Evolutionary conservation across 2,797 vertebrate genomes (phyloP), one percentile per base, ranked within the genome.

Genomic region (Morelia viridis): DNA sequence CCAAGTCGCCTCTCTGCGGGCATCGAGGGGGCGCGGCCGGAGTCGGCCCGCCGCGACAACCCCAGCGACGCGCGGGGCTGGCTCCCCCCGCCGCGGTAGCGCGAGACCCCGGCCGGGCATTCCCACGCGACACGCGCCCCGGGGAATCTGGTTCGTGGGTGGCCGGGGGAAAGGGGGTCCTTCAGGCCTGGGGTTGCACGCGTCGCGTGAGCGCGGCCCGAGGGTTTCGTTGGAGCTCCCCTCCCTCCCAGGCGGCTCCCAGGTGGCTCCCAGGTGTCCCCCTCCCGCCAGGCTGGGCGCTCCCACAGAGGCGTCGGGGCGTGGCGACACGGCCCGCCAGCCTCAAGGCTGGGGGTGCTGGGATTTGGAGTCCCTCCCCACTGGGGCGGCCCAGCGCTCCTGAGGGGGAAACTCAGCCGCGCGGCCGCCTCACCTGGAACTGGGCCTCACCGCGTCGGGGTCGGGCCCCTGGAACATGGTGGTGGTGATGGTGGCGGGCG

Each of bases 401-500:
- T 26, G 31, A 4, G 89, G n/a, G 50, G 22, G n/a, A 60, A 26
- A 28, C 17, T 56, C 65, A 56, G 62, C 46, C 11, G 9, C 2
- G 31, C 22, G 3, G 61, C 61, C 10, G 22, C 28, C 2, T 13
- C 93, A 99, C 99, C 99, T 99, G 90, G 98, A 99, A 92, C 98
- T 98, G 0, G 98, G 95, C 93, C 98, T 98, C 2, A 95, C 57
- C 0, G 95, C 15, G 5, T 95, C 96, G 6, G 58, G 93, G 3
- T 98, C 98, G 26, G 98, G 87, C 0, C 96, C 98, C 93, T 97
- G 98, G 90, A 98, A 99, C 98, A 98, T 99, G 96, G 98, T 98
- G 96, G 97, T 98, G 19, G 98, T 98, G 96, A 97, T 98, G 19
- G 35, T 35, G 97, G 0, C 2, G 19, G 6, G 10, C 0, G 5